A percentile compares a stretch with the other conserved stretches of the same genome.
phyloP scores from a whole-genome alignment of 2,113 vertebrate genomes.

The Ctenomys sociabilis region DNA sequence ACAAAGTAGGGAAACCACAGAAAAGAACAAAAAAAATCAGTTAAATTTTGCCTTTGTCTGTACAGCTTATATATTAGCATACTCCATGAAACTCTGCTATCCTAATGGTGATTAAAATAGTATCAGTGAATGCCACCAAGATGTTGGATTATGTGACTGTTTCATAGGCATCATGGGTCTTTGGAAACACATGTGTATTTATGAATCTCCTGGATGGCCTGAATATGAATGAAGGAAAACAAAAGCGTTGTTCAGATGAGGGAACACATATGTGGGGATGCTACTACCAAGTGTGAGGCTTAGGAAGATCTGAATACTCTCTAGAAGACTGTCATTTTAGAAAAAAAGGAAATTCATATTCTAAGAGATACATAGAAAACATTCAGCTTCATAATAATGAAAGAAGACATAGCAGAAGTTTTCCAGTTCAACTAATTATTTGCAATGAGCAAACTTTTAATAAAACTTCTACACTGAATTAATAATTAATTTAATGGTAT shows the following conservation, averaged over 20 bases:
- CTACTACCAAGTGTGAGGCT: neutral
- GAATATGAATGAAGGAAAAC: neutral
- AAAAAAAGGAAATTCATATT: neutral
- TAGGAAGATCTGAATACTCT: neutral
- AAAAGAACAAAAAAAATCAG: neutral
- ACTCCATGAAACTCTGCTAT: conserved; percentile 4
- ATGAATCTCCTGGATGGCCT: neutral
- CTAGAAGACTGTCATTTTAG: neutral
- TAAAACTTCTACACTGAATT: neutral
- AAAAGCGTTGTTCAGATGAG: neutral
- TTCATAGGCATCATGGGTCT: neutral
- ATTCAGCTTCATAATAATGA: neutral
- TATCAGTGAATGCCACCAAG: fast-evolving
- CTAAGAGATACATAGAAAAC: neutral
- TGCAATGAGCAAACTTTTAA: neutral
- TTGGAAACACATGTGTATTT: neutral
- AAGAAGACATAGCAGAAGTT: neutral
- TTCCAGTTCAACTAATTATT: neutral
- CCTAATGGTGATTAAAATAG: conserved; percentile 26
- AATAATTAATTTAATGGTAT: neutral
- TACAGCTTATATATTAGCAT: neutral
- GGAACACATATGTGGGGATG: neutral
- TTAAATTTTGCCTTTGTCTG: neutral
- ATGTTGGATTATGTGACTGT: neutral
- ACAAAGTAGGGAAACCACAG: conserved; percentile 42